A percentile compares a stretch with the other conserved stretches of the same genome.
These are phyloP conservation scores for Nyctereutes procyonoides DNA, from an alignment of 2,113 vertebrate genomes.

Conservation along the genomic window DNA sequence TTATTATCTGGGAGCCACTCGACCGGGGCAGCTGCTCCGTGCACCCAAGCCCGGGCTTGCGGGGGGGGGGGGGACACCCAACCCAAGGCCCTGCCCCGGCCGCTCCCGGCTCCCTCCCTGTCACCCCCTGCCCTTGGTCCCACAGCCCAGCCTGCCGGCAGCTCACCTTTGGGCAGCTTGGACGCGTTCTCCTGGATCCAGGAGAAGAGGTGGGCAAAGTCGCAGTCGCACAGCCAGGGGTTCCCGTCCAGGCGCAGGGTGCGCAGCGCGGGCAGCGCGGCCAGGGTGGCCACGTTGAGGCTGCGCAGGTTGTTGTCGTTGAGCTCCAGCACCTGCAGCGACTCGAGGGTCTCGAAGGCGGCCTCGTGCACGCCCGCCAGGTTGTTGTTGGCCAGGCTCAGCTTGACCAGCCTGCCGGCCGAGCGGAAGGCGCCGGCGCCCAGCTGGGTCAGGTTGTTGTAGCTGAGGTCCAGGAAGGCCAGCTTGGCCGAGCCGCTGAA, in stretches of 20 bases:
- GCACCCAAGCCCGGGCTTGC: neutral
- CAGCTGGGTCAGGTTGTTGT: constrained; percentile 97
- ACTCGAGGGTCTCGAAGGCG: constrained; percentile 95
- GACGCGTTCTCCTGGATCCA: constrained; percentile 96
- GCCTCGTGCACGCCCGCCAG: constrained; percentile 93
- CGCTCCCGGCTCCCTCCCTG: neutral
- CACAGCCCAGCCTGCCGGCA: accelerated
- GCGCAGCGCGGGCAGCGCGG: constrained; percentile 93
- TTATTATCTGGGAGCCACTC: accelerated
- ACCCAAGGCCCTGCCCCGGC: neutral
- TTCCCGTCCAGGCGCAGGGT: constrained; percentile 95
- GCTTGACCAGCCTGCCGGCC: constrained; percentile 93
- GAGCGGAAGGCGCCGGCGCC: constrained; percentile 93
- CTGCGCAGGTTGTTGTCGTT: constrained; percentile 94
- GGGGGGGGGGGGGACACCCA: no score
- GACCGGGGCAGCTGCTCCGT: accelerated
- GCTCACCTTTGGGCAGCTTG: constrained; percentile 95
- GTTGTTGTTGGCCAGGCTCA: constrained; percentile 94
- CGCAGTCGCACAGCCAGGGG: constrained; percentile 98
- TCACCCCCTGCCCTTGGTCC: accelerated
- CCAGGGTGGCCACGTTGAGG: constrained; percentile 92
- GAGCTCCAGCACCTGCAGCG: constrained; percentile 95
- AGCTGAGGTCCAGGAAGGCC: constrained; percentile 96
- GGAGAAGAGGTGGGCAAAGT: constrained; percentile 95
- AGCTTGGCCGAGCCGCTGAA: constrained; percentile 95